A percentile compares a stretch with the other conserved stretches of the same genome.
Evolutionary conservation across 1,140 invertebrate species (phyloP).

Genomic region (Eueides isabella): DNA sequence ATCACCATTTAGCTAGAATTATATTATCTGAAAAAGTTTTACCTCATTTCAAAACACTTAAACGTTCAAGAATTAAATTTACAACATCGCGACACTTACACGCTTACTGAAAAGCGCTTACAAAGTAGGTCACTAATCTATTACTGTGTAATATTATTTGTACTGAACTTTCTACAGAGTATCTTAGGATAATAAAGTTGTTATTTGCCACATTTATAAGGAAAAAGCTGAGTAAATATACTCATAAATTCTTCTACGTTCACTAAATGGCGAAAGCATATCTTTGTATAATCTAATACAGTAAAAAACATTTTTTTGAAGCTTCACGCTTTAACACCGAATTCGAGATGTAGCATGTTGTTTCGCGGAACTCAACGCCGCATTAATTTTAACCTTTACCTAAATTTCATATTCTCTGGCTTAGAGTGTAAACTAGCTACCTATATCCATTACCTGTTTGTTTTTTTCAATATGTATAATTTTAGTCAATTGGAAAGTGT

Average conservation of each 20-base stretch:
- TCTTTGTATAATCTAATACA: too few species aligned
- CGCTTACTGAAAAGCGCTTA: not conserved
- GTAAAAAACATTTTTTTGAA: too few species aligned
- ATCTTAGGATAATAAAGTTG: not conserved
- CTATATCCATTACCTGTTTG: too few species aligned
- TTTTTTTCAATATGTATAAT: too few species aligned
- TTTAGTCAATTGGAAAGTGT: too few species aligned
- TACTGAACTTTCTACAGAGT: not conserved
- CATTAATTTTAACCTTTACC: too few species aligned
- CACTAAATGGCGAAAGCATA: not conserved
- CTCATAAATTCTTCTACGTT: not conserved
- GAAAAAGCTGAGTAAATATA: not conserved
- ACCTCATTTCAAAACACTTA: not conserved
- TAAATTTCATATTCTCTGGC: too few species aligned
- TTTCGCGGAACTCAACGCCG: too few species aligned
- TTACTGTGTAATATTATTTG: not conserved
- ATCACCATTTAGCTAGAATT: not conserved
- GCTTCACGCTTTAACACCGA: too few species aligned
- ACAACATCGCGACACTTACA: not conserved
- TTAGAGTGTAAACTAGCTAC: too few species aligned
- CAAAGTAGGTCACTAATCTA: conserved; percentile 5
- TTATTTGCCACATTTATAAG: not conserved
- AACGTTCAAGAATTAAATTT: not conserved
- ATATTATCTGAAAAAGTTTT: not conserved
- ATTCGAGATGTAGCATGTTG: too few species aligned